phyloP scores from a whole-genome alignment of 1,140 invertebrate species.

The Myzus persicae region DNA sequence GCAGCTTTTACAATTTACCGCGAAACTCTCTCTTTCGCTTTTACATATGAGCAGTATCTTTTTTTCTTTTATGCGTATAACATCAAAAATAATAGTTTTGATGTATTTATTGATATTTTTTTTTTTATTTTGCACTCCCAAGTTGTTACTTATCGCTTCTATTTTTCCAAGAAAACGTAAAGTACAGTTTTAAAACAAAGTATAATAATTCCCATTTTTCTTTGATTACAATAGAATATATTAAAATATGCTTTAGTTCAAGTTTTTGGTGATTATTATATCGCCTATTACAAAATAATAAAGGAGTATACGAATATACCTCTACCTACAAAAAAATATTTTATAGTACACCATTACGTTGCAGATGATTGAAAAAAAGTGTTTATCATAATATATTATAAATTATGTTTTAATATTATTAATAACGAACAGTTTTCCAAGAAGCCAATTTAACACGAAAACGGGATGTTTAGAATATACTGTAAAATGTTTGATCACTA shows the following conservation, averaged over 20 bases:
- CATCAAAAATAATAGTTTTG: not conserved
- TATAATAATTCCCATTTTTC: too few relatives aligned
- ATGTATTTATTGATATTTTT: not conserved
- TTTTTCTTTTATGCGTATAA: not conserved
- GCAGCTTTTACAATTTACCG: not conserved
- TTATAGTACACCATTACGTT: not conserved
- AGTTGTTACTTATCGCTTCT: too few relatives aligned
- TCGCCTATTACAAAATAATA: too few relatives aligned
- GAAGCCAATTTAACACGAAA: not conserved
- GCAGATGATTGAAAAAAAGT: too few relatives aligned
- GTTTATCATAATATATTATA: not conserved
- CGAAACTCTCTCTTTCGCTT: not conserved
- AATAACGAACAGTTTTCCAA: not conserved
- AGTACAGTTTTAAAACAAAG: not conserved
- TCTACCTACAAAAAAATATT: too few relatives aligned
- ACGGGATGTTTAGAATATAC: not conserved
- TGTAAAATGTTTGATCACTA: not conserved
- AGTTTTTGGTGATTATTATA: too few relatives aligned
- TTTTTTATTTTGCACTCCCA: not conserved
- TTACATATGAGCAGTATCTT: not conserved
- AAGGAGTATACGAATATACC: too few relatives aligned
- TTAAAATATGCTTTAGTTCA: too few relatives aligned
- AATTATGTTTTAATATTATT: not conserved
- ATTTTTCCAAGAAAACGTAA: not conserved
- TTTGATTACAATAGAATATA: too few relatives aligned